Conservation (phyloP, 2,888 invertebrate species). For the Cantharis lateralis region DNA sequence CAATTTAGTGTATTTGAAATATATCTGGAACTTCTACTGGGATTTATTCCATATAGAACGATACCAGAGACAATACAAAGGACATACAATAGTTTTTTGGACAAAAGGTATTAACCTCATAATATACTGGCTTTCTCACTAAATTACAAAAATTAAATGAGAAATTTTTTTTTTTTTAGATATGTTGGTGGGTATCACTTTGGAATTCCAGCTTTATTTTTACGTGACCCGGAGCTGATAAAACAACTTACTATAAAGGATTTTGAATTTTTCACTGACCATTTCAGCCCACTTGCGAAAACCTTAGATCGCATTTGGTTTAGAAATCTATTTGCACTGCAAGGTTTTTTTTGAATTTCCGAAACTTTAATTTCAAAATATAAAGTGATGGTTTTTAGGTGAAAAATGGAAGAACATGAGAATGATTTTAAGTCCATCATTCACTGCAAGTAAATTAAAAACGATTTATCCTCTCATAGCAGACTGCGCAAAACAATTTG, state of each 20-base stretch:
- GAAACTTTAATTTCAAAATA: neutral
- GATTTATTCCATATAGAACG: neutral
- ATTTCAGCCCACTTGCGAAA: neutral
- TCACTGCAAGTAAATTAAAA: slow-evolving; percentile 58
- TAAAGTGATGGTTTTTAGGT: neutral
- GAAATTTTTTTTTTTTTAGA: neutral
- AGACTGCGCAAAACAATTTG: slow-evolving; percentile 42
- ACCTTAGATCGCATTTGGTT: neutral
- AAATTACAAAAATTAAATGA: neutral
- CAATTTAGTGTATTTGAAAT: neutral
- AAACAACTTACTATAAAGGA: slow-evolving; percentile 62
- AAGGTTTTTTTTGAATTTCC: neutral
- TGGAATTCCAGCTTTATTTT: slow-evolving; percentile 51
- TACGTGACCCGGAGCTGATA: slow-evolving; percentile 62
- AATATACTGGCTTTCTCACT: too few relatives aligned
- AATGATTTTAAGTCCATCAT: slow-evolving; percentile 55
- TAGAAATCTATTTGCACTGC: neutral
- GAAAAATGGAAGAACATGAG: slow-evolving; percentile 52
- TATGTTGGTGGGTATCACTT: slow-evolving; percentile 56
- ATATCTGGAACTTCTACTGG: neutral
- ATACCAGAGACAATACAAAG: neutral
- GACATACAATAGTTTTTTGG: neutral
- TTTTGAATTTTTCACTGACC: slow-evolving; percentile 55
- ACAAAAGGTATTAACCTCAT: neutral
- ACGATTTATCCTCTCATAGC: slow-evolving; percentile 54